phyloP scores from a whole-genome alignment of 2,113 vertebrate genomes.

The Brachyhypopomus occidentalis region DNA sequence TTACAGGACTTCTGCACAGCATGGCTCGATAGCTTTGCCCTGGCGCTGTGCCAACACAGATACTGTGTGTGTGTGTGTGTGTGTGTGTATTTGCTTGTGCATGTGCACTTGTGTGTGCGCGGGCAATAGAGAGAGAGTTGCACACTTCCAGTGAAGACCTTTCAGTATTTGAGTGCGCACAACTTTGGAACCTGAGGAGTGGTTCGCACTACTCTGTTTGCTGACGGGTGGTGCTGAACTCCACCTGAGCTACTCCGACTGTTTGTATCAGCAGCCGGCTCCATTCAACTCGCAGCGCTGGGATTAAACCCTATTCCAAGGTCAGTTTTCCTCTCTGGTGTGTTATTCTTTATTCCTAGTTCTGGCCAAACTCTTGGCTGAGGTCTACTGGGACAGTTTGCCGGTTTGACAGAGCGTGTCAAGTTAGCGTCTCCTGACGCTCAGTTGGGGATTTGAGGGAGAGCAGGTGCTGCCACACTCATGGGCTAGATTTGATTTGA shows the following conservation, averaged over 20 bases:
- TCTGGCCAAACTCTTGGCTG: neutral
- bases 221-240: neutral
- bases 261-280: neutral
- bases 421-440: neutral
- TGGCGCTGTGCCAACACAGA: conserved; percentile 77
- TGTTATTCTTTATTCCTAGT: neutral
- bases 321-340: conserved; percentile 12
- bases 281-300: neutral
- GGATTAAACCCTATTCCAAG: neutral
- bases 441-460: neutral
- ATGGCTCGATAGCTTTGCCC: conserved; percentile 77
- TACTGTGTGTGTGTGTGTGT: conserved; percentile 42
- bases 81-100: neutral
- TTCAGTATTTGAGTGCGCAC: neutral
- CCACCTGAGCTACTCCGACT: neutral
- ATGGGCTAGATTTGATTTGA: neutral
- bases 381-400: neutral
- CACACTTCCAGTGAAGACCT: conserved; percentile 45
- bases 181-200: conserved; percentile 22
- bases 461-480: conserved; percentile 28
- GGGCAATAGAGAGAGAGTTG: neutral
- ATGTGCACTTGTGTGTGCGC: conserved; percentile 6
- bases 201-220: neutral
- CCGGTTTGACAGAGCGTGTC: neutral
- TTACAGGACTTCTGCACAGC: conserved; percentile 74